phyloP scores from a whole-genome alignment of 1,140 invertebrate species.

The Halictus rubicundus region DNA sequence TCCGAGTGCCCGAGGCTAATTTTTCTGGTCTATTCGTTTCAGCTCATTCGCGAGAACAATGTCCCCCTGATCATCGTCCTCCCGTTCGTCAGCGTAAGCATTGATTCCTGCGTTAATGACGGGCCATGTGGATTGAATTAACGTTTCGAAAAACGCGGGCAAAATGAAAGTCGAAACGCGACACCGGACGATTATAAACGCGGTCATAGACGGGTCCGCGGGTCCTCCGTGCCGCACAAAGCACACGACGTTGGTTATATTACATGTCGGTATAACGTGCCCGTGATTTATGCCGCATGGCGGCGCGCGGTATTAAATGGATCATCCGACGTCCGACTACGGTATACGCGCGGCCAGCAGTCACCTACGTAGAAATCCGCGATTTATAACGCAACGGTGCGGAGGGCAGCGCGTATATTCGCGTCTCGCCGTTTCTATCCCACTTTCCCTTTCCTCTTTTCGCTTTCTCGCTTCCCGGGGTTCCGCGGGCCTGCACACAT shows the following conservation, averaged over 20 bases:
- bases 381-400: conserved; percentile 65
- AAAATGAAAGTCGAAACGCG: background rate
- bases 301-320: conserved; percentile 66
- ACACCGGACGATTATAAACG: conserved; percentile 17
- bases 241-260: conserved; percentile 67
- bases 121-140: background rate
- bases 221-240: conserved; percentile 31
- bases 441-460: conserved; percentile 40
- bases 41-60: too few species aligned
- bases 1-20: too few species aligned
- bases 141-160: background rate
- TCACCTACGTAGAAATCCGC: conserved; percentile 66
- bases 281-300: conserved; percentile 67
- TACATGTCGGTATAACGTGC: conserved; percentile 67
- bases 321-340: conserved; percentile 66
- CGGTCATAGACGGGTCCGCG: conserved; percentile 28
- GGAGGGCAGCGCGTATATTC: conserved; percentile 59
- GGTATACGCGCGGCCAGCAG: conserved; percentile 61
- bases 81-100: too few species aligned
- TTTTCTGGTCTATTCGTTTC: too few species aligned
- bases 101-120: too few species aligned
- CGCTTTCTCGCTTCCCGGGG: conserved; percentile 31
- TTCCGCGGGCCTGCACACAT: conserved; percentile 24
- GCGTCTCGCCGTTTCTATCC: conserved; percentile 43
- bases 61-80: too few species aligned